Conservation (phyloP, 2,113 vertebrate genomes). For the Lagopus leucura region DNA sequence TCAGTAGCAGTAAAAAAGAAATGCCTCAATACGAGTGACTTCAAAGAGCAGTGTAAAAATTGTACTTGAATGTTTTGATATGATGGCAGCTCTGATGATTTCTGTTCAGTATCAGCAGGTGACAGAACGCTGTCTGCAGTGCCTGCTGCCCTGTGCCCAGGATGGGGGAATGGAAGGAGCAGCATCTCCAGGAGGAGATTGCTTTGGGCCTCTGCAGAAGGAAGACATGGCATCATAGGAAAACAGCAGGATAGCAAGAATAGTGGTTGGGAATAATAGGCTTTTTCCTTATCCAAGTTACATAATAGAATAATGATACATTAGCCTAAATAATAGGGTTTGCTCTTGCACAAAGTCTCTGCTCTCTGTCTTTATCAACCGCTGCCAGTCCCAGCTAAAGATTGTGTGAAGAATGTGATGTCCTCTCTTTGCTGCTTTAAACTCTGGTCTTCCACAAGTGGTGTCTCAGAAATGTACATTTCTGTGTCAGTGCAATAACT, state of each 20-base stretch:
- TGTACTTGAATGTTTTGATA: background rate
- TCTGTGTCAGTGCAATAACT: background rate
- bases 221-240: rapidly evolving
- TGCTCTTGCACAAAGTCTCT: background rate
- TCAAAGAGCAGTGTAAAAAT: rapidly evolving
- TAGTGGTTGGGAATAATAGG: background rate
- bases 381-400: background rate
- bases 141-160: background rate
- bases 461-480: too few relatives aligned
- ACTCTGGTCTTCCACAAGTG: too few relatives aligned
- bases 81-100: too few relatives aligned
- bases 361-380: background rate
- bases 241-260: background rate
- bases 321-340: background rate
- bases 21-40: too few relatives aligned
- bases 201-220: background rate
- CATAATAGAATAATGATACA: background rate
- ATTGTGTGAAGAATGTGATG: background rate
- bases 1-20: background rate
- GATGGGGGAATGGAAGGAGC: background rate
- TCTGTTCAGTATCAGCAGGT: background rate
- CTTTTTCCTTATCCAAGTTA: background rate
- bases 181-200: background rate
- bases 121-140: rapidly evolving
- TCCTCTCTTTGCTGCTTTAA: background rate